These are phyloP conservation scores for Petrocephalus microphthalmus DNA, from an alignment of 2,113 vertebrate genomes.

Conservation along the genomic window DNA sequence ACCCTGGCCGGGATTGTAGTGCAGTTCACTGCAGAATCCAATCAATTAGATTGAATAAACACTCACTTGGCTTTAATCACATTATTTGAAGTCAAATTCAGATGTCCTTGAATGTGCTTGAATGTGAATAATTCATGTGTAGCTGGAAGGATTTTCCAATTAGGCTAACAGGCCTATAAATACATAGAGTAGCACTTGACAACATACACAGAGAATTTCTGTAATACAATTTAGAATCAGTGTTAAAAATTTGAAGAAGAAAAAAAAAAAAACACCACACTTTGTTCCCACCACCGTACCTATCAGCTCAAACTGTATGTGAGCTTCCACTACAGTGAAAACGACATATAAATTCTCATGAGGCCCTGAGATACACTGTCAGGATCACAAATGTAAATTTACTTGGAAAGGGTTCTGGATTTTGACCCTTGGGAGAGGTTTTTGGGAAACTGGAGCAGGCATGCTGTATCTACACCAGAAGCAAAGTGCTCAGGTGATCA, in stretches of 20 bases:
- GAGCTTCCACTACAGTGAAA: background rate
- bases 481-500: background rate
- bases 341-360: background rate
- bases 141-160: constrained; percentile 1
- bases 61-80: background rate
- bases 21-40: background rate
- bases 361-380: background rate
- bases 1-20: background rate
- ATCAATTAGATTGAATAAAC: constrained; percentile 8
- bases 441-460: background rate
- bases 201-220: background rate
- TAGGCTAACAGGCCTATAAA: constrained; percentile 6
- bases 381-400: background rate
- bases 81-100: constrained; percentile 8
- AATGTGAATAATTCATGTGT: background rate
- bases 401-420: background rate
- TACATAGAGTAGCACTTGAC: background rate
- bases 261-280: background rate
- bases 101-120: background rate
- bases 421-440: background rate
- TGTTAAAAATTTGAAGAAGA: background rate
- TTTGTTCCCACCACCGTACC: background rate
- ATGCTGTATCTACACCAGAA: background rate
- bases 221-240: background rate
- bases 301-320: background rate